Base-by-base conservation (phyloP, 2,113 vertebrate species). In the Tamias sibiricus region DNA sequence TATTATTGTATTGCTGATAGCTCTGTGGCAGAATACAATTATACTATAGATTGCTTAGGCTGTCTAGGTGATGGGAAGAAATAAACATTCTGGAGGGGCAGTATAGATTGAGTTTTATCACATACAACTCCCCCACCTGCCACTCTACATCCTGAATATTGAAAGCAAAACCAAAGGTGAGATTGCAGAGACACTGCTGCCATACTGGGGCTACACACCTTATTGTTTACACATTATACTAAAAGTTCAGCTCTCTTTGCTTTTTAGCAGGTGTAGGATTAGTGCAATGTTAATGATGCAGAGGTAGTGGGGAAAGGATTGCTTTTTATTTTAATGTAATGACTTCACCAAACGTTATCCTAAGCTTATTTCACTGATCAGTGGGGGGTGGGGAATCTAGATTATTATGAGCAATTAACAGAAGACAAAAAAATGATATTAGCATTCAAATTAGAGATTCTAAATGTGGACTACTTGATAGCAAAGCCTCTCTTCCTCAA, bases 111-210 rank as follows among this genome's bases (percentile, higher is more conserved):
- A 83, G 47, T 59, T 86, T 94, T 77, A 74, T 66, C 88, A 85
- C 66, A 90, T n/a, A 47, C 66, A 88, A 30, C 28, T 40, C 62
- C 13, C 64, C 30, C 7, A 2, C 87, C 37, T 92, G 59, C 47
- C 91, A 77, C 76, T 88, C 95, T 77, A 62, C 1, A 83, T 95
- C 77, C 69, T 69, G 62, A 87, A 90, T 80, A 97, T 68, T 79
- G 47, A 82, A 95, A 95, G 92, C 54, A 47, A 97, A 97, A 87
- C 62, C 72, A 86, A 87, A 94, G 82, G 72, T 40, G 17, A 54
- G 74, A 75, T 89, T 98, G 97, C 97, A 82, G 92, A 97, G 79
- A 94, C 86, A 92, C 40, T 91, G 49, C 85, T 79, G 79, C 59
- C 3, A 0, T 42, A 44, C 62, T 79, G 94, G 54, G 42, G 24